Evolutionary conservation across 2,888 invertebrate species (phyloP).

Genomic region (Lithophane ornitopus): DNA sequence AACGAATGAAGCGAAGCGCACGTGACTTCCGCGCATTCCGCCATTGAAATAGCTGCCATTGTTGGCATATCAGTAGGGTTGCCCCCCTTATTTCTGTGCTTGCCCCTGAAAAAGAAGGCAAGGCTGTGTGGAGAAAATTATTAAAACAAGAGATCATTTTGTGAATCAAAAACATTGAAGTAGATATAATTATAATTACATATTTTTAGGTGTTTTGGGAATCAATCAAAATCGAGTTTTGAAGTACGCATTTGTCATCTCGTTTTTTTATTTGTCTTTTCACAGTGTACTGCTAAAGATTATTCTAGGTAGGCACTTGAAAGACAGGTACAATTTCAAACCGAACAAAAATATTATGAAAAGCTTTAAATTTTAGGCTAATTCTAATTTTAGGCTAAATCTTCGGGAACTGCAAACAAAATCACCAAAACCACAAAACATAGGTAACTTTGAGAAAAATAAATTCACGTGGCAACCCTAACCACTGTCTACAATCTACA

Average conservation of each 20-base stretch:
- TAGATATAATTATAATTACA: not conserved
- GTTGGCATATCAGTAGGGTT: slow-evolving; percentile 43
- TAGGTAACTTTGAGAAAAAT: not conserved
- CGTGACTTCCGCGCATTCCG: slow-evolving; percentile 74
- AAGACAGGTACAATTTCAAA: not conserved
- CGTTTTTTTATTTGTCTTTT: not conserved
- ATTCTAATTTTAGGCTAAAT: not conserved
- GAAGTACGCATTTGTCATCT: not conserved
- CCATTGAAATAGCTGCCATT: slow-evolving; percentile 52
- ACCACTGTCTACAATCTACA: slow-evolving; percentile 22
- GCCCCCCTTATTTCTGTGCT: not conserved
- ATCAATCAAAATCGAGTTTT: not conserved
- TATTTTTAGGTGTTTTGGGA: not conserved
- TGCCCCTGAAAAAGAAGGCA: not conserved
- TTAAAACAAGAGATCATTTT: no score
- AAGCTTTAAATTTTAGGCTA: no score
- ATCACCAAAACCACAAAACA: not conserved
- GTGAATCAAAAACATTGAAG: not conserved
- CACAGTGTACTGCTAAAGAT: not conserved
- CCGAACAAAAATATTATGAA: no score
- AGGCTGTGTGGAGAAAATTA: not conserved
- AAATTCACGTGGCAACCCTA: slow-evolving; percentile 40
- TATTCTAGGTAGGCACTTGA: not conserved
- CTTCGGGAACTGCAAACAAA: not conserved
- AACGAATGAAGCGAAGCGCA: slow-evolving; percentile 62